Conservation (phyloP, 2,888 invertebrate species). For the Cosmorhoe ocellata region DNA sequence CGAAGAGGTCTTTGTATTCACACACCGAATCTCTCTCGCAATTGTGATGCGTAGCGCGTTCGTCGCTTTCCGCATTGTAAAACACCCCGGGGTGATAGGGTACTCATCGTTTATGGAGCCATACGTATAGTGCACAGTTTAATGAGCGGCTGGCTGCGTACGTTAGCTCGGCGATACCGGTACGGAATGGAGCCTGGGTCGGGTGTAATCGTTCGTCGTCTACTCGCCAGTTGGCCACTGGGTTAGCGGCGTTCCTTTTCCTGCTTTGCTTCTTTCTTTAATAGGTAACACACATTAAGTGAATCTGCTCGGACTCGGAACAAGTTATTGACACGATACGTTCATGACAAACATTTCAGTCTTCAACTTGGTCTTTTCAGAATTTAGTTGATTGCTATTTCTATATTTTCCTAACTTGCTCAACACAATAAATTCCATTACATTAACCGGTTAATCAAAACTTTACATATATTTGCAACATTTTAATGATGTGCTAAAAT, state of each 20-base stretch:
- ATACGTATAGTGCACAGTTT: conserved; percentile 43
- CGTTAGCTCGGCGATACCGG: conserved; percentile 65
- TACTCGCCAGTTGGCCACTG: conserved; percentile 79
- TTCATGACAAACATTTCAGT: conserved; percentile 14
- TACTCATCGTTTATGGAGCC: conserved; percentile 55
- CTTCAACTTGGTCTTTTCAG: not conserved
- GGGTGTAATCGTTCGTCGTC: conserved; percentile 67
- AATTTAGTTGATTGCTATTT: not conserved
- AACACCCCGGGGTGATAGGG: conserved; percentile 67
- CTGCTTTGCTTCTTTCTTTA: conserved; percentile 67
- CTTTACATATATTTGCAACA: too few relatives aligned
- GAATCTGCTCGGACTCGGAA: conserved; percentile 46
- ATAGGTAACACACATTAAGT: conserved; percentile 58
- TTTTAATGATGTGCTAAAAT: too few relatives aligned
- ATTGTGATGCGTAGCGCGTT: conserved; percentile 72
- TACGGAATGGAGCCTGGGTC: conserved; percentile 69
- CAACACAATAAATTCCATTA: too few relatives aligned
- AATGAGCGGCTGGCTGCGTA: conserved; percentile 60
- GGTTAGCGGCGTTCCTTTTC: conserved; percentile 80
- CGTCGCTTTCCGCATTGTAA: conserved; percentile 73
- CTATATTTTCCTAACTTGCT: not conserved
- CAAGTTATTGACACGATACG: conserved; percentile 27
- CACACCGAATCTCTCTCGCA: conserved; percentile 75
- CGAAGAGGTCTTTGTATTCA: conserved; percentile 70
- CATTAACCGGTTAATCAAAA: too few relatives aligned